Evolutionary conservation across 2,797 vertebrate species (phyloP).

Genomic region (Eurystomus glaucurus): DNA sequence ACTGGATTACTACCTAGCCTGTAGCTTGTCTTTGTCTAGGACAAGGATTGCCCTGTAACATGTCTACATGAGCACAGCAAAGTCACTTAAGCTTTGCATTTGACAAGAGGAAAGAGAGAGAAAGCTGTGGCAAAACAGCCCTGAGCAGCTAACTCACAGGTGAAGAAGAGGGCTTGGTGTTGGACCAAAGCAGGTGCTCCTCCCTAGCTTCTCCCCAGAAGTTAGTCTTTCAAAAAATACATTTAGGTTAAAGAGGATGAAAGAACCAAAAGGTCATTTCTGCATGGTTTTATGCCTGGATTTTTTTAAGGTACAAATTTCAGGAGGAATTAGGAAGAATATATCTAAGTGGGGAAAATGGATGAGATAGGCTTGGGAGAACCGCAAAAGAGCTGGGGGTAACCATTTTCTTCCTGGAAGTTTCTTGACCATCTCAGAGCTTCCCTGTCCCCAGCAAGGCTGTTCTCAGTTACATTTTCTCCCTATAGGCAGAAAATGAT

Average conservation of each 20-base stretch:
- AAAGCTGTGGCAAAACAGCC: not conserved
- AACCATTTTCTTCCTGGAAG: not conserved
- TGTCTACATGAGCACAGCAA: not conserved
- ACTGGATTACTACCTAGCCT: not conserved
- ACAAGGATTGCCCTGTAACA: not conserved
- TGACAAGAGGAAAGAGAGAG: not conserved
- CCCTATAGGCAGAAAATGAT: not conserved
- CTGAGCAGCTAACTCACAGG: not conserved
- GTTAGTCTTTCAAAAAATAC: not conserved
- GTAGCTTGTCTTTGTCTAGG: not conserved
- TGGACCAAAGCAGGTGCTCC: not conserved
- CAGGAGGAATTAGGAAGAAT: not conserved
- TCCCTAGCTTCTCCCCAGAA: not conserved
- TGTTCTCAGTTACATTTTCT: not conserved
- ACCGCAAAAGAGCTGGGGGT: not conserved
- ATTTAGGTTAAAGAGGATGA: not conserved
- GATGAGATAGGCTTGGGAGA: not conserved
- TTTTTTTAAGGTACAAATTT: not conserved
- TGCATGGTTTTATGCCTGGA: fast-evolving
- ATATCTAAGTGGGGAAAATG: not conserved
- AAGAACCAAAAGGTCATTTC: not conserved
- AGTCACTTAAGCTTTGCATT: not conserved
- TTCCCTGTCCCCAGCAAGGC: not conserved
- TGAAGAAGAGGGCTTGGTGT: not conserved
- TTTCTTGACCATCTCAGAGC: not conserved